Evolutionary conservation across 2,113 vertebrate species (phyloP), one percentile per base, ranked within the genome.

Genomic region (Trinectes maculatus): DNA sequence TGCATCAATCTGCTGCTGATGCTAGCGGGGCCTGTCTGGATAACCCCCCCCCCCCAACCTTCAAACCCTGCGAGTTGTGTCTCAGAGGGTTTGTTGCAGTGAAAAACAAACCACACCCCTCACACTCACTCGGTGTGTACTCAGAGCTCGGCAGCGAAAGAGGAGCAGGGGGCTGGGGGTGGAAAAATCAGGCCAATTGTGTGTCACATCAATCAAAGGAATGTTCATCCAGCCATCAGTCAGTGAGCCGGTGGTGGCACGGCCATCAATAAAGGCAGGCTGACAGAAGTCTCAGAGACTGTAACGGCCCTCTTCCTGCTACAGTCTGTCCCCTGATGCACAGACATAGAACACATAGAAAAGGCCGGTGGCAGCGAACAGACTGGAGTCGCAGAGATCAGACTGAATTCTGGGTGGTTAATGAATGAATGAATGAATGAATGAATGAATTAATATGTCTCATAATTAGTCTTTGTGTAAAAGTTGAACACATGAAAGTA

Each of bases 201-300:
- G 84, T 77, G 70, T 84, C 88, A 80, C 89, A 92, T 93, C 91
- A 87, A 87, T 93, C 89, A 89, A 44, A 34, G 29, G 55, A 54
- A 62, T 59, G 81, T 86, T 85, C 74, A 73, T 87, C 89, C 73
- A 71, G 79, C 82, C 74, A 79, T 91, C 89, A 90, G 73, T 90
- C 88, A 89, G 70, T 33, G 55, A 79, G 75, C 57, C 21, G 47
- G 31, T 64, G 70, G 81, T 71, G 83, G 84, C 82, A 48, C 34
- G 29, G 70, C 57, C 89, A 87, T 92, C 91, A 91, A 88, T 91
- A 88, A n/a, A 91, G 70, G 59, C 51, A 47, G 54, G 49, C 74
- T 87, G 86, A 89, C 89, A 88, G 86, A 63, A 28, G 60, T 65
- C 69, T 60, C 53, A 57, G 80, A 79, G 72, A 56, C 69, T 31